Percentiles rank a stretch among this genome's conserved stretches.
Evolutionary conservation across 2,888 invertebrate species (phyloP).

Genomic region (Drosophila gaucha): DNA sequence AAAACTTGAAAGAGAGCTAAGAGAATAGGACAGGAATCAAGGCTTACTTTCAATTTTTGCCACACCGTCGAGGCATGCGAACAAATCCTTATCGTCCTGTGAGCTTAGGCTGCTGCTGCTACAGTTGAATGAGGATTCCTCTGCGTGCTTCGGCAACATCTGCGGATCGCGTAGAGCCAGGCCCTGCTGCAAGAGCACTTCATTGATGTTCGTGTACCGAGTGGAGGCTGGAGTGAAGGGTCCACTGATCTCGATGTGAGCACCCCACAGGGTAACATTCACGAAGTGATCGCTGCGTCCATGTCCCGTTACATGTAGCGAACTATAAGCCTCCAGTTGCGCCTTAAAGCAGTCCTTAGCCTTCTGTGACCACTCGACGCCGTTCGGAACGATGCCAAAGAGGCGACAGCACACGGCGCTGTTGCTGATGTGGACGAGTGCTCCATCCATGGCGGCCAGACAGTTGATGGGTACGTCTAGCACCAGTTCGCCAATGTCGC

Average conservation of each 20-base stretch:
- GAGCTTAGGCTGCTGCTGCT: background rate
- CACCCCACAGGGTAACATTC: conserved; percentile 88
- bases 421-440: conserved; percentile 86
- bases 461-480: conserved; percentile 77
- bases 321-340: conserved; percentile 86
- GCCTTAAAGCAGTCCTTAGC: conserved; percentile 87
- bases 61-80: background rate
- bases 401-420: conserved; percentile 89
- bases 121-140: background rate
- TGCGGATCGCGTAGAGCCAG: conserved; percentile 4
- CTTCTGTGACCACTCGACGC: conserved; percentile 85
- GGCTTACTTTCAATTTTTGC: conserved; percentile 5
- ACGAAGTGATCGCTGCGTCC: conserved; percentile 7
- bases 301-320: conserved; percentile 69
- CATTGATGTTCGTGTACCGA: conserved; percentile 89
- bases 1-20: background rate
- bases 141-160: background rate
- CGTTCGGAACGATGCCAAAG: conserved; percentile 89
- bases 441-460: conserved; percentile 85
- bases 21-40: background rate
- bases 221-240: conserved; percentile 88
- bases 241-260: conserved; percentile 86
- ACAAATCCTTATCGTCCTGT: background rate
- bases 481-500: conserved; percentile 87
- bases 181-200: conserved; percentile 84